A percentile compares a stretch with the other conserved stretches of the same genome.
Conservation (phyloP, 2,888 invertebrate species). For the Tortricodes alternella region DNA sequence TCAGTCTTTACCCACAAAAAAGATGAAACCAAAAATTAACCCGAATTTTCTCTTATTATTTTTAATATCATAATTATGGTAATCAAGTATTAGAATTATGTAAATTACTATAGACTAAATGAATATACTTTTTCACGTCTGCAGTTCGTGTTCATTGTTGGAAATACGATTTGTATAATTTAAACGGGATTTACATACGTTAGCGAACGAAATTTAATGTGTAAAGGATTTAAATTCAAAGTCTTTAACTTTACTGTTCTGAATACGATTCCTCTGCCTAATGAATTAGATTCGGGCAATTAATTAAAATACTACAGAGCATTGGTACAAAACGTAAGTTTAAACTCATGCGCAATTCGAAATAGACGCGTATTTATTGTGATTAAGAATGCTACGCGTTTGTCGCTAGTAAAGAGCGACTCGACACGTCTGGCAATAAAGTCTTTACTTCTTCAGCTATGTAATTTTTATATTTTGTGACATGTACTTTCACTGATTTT, state of each 20-base stretch:
- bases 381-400: background rate
- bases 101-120: conserved; percentile 35
- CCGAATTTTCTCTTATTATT: conserved; percentile 10
- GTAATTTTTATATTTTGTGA: too few relatives aligned
- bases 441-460: too few relatives aligned
- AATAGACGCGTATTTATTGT: background rate
- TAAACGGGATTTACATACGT: conserved; percentile 33
- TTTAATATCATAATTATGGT: conserved; percentile 27
- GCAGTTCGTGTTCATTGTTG: conserved; percentile 44
- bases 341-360: background rate
- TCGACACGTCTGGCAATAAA: too few relatives aligned
- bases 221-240: conserved; percentile 17
- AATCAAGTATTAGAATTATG: conserved; percentile 33
- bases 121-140: conserved; percentile 27
- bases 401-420: too few relatives aligned
- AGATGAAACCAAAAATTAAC: conserved; percentile 12
- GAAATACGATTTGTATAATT: conserved; percentile 44
- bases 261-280: conserved; percentile 3
- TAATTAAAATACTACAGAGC: background rate
- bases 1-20: background rate
- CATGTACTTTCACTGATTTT: too few relatives aligned
- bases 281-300: conserved; percentile 19
- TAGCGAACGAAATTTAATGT: conserved; percentile 13
- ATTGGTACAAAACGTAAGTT: background rate
- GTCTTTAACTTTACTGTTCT: conserved; percentile 11